Base-by-base conservation (phyloP, 1,140 invertebrate species). In the Pygmarrhopalites habei region DNA sequence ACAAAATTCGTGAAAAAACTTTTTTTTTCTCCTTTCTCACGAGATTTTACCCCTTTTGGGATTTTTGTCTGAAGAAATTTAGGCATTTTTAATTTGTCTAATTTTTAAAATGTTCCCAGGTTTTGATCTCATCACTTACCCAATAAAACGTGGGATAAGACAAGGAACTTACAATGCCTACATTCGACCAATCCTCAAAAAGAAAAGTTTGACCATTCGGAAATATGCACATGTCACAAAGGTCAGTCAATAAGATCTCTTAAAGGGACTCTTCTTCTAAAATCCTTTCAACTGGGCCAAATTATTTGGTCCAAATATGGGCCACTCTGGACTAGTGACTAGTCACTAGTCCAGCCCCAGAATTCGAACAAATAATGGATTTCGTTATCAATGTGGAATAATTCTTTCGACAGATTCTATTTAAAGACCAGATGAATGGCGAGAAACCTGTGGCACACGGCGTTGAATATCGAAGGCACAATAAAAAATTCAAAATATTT, bases 391-490 rank as follows among this genome's bases (percentile, higher is more conserved):
- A 10, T 52, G 17, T 58, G 7, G 23, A 19, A 5, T 49, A 7
- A 15, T 10, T 15, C 19, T 49, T 15, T 59, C 3, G 2, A 14
- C 39, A 65, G 58, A 61, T 67, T 19, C n/a, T 67, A 28, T 46
- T 67, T 19, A 35, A 53, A n/a, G n/a, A n/a, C n/a, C n/a, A n/a
- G n/a, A n/a, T n/a, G n/a, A n/a, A n/a, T 10, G 30, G 28, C 1
- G 58, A 61, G 7, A 25, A 46, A 7, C 64, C 44, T 30, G 29
- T 35, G 47, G 72, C 72, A 0, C 52, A 55, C 5, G 71, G 69
- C n/a, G 67, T 72, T 1, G 57, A 69, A 26, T 70, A 67, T 35
- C 52, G 63, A 17, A 35, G 49, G 32, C 46, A 66, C 23, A 65
- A 67, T 1, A 30, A 64, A 19, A 60, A 4, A 17, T 29, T 49